Base-by-base conservation (phyloP, 2,113 vertebrate species). In the Gasterosteus nipponicus region DNA sequence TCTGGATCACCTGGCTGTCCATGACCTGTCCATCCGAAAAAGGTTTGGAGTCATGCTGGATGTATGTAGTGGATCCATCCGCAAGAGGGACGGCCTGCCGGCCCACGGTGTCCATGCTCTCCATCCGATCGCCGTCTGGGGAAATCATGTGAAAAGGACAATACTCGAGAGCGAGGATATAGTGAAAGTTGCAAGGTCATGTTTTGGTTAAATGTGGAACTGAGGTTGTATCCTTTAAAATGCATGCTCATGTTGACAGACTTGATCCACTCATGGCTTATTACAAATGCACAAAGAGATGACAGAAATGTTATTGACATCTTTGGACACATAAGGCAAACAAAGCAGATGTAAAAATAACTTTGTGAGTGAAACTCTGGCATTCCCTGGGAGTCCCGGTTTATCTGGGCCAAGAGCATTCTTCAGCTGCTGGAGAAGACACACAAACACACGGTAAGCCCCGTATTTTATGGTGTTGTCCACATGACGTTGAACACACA, bases 401-500 rank as follows among this genome's bases (percentile, higher is more conserved):
- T 99, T 92, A 99, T 97, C 93, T 99, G 97, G 78, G 98, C 98
- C 93, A 99, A 91, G 94, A 99, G 96, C 98, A 99, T 99, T 92
- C 93, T 97, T 92, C 84, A 94, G 94, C 96, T 96, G 93, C 82
- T 86, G 68, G 10, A 66, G 59, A 0, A 10, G 61, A 49, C 31
- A 82, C 33, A 84, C 22, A 83, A 0, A 7, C 54, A 74, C 44
- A 42, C 22, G 22, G 22, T 26, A 35, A 78, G 53, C 75, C n/a
- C 76, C 11, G 46, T 46, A 59, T 53, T 4, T 2, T 5, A 16
- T 19, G 46, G 33, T 39, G 60, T 1, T 1, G 5, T 44, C 7
- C 26, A 46, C 42, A 16, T 19, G 14, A 22, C 47, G 47, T 51
- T 4, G 19, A 39, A 56, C 22, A 68, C 29, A 33, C 42, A 68